Evolutionary conservation across 2,797 vertebrate species (phyloP).

Genomic region (Simalia tracyae): DNA sequence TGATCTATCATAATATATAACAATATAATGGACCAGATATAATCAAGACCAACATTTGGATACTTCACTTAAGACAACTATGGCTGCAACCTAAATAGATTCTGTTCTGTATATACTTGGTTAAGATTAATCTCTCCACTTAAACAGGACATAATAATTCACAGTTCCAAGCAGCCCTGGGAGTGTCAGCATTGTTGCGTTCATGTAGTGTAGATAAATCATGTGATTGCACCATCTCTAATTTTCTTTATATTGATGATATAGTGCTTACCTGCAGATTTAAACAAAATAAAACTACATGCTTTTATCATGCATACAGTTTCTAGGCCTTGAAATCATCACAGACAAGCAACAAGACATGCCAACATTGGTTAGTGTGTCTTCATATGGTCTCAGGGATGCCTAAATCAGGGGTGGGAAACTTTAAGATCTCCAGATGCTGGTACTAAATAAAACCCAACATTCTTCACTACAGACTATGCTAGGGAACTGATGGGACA

Average conservation of each 20-base stretch:
- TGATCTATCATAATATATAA: constrained; percentile 45
- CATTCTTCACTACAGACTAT: neutral
- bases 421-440: neutral
- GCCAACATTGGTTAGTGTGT: neutral
- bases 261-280: neutral
- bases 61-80: constrained; percentile 11
- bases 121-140: neutral
- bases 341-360: neutral
- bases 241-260: neutral
- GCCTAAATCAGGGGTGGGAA: neutral
- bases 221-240: neutral
- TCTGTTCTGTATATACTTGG: neutral
- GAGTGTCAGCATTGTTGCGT: neutral
- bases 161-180: neutral
- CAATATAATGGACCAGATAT: constrained; percentile 16
- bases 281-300: neutral
- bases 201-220: neutral
- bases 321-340: neutral
- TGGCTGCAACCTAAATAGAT: neutral
- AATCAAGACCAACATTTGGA: constrained; percentile 6
- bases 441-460: neutral
- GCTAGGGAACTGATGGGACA: neutral
- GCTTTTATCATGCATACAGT: neutral
- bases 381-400: neutral
- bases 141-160: constrained; percentile 22